A percentile compares a stretch with the other conserved stretches of the same genome.
Conservation (phyloP, 2,113 vertebrate genomes). For the Equus przewalskii region DNA sequence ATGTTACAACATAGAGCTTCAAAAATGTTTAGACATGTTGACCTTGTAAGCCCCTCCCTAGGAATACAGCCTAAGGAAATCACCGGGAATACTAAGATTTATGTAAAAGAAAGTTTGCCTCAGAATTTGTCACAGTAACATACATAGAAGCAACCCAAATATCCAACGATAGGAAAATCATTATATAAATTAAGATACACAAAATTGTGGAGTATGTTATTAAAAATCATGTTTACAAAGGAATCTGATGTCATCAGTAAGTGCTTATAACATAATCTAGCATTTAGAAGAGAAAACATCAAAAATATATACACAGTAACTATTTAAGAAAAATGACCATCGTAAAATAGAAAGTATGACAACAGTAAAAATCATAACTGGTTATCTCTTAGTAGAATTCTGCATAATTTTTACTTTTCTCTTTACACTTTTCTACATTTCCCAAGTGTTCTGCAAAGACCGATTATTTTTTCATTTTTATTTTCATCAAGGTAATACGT, state of each 20-base stretch:
- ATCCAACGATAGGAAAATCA: neutral
- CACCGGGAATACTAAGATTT: neutral
- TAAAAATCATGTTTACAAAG: neutral
- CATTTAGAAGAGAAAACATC: slow-evolving; percentile 5
- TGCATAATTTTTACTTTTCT: neutral
- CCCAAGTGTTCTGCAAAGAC: neutral
- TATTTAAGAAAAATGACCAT: neutral
- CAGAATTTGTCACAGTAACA: neutral
- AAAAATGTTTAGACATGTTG: neutral
- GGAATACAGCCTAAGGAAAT: neutral
- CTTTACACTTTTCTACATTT: neutral
- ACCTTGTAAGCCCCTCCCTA: neutral
- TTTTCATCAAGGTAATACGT: neutral
- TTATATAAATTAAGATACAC: neutral
- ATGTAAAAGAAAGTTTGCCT: neutral
- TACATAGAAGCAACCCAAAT: neutral
- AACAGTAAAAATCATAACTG: neutral
- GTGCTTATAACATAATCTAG: neutral
- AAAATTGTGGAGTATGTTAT: neutral
- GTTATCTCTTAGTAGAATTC: neutral
- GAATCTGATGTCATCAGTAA: neutral
- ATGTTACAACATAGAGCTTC: neutral
- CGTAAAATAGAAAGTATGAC: neutral
- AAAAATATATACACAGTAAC: neutral
- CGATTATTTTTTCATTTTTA: neutral